Base-by-base conservation (phyloP, 1,140 invertebrate species). In the Planococcus citri region DNA sequence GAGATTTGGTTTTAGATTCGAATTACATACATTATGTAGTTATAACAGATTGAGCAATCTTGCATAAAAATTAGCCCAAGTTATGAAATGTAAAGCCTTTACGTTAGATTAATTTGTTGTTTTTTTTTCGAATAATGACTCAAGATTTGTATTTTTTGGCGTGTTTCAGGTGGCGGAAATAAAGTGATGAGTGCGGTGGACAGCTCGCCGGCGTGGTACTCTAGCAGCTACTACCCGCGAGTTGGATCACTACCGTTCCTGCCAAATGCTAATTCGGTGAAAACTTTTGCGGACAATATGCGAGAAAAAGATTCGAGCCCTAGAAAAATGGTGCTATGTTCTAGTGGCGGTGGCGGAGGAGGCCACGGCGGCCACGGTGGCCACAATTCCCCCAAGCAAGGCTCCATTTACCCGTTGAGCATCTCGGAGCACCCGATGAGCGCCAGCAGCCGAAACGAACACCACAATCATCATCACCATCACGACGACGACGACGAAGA, bases 291-390 rank as follows among this genome's bases (percentile, higher is more conserved):
- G 51, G 58, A 71, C 70, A 74, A 79, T 76, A 88, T 90, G 87
- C 85, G 88, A 79, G 88, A 89, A 79, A 90, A 90, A 79, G 87
- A 89, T 79, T 87, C 87, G 72, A 87, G 85, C 75, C 87, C 87
- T 71, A 81, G 87, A 76, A 88, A 89, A 79, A 88, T 88, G 87
- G 78, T 83, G 75, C 76, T 79, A 10, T 73, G n/a, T 76, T 8
- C 74, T 76, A 57, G 80, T 82, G 29, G 82, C 82, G 57, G 71
- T 71, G n/a, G n/a, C n/a, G n/a, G n/a, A n/a, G n/a, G n/a, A n/a
- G n/a, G n/a, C n/a, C n/a, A n/a, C n/a, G n/a, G n/a, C n/a, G n/a
- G n/a, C n/a, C n/a, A n/a, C n/a, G n/a, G n/a, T n/a, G n/a, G 29
- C 70, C 73, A 84, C 77, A 83, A 83, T 75, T 87, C 85, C 75